Evolutionary conservation across 2,888 invertebrate genomes (phyloP).

Genomic region (Melikaiella ostensackeni): DNA sequence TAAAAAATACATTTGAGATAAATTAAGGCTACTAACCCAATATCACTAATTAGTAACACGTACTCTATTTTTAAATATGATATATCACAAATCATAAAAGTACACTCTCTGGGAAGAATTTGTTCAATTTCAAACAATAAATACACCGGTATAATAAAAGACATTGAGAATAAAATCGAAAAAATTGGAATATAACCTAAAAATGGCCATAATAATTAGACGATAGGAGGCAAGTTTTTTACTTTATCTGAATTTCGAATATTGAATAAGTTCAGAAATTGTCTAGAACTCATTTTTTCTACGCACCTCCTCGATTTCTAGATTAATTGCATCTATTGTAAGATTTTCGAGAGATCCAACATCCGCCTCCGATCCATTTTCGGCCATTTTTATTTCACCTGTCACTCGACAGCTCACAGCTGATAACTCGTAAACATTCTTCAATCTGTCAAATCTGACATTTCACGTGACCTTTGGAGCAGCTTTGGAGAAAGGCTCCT

Average conservation of each 20-base stretch:
- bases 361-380: slow-evolving; percentile 80
- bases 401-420: slow-evolving; percentile 41
- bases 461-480: no score
- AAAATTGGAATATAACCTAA: slow-evolving; percentile 45
- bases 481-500: no score
- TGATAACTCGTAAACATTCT: slow-evolving; percentile 26
- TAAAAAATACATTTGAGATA: neutral
- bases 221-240: neutral
- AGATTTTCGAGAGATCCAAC: slow-evolving; percentile 85
- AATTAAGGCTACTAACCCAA: neutral
- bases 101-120: neutral
- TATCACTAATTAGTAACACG: neutral
- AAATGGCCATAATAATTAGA: slow-evolving; percentile 38
- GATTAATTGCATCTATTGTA: slow-evolving; percentile 79
- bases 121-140: slow-evolving; percentile 14
- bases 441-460: slow-evolving; percentile 40
- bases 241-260: neutral
- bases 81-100: neutral
- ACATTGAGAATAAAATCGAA: neutral
- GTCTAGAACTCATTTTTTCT: slow-evolving; percentile 28
- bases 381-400: slow-evolving; percentile 71
- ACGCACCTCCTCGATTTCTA: slow-evolving; percentile 85
- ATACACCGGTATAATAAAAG: neutral
- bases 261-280: neutral
- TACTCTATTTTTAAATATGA: neutral